A percentile compares a stretch with the other conserved stretches of the same genome.
These are phyloP conservation scores for Saxicola maurus DNA, from an alignment of 2,797 vertebrate species.

Conservation along the genomic window DNA sequence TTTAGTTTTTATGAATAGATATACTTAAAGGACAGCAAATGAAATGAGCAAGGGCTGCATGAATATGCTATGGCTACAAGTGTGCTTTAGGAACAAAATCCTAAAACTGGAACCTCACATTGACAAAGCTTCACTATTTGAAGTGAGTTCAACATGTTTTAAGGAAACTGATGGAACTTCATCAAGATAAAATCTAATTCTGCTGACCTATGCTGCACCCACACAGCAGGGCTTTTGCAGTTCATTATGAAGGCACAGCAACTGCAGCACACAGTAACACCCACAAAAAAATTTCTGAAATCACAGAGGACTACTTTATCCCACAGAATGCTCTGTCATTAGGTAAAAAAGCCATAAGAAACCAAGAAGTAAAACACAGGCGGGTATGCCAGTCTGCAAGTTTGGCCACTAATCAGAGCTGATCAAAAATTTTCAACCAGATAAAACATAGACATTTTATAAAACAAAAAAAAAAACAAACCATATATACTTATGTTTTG, in stretches of 20 bases:
- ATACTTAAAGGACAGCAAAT: neutral
- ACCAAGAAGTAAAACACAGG: neutral
- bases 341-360: neutral
- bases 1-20: neutral
- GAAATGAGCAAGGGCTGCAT: neutral
- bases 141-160: neutral
- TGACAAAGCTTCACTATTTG: neutral
- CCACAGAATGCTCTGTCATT: neutral
- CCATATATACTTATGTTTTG: neutral
- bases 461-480: rapidly evolving
- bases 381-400: neutral
- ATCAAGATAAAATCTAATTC: neutral
- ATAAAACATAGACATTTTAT: neutral
- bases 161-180: neutral
- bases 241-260: neutral
- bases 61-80: neutral
- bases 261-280: neutral
- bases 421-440: neutral
- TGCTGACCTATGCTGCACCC: neutral
- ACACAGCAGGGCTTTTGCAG: neutral
- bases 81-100: neutral
- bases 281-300: neutral
- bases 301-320: neutral
- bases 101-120: neutral
- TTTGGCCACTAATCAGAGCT: neutral